Evolutionary conservation across 2,113 vertebrate genomes (phyloP).

Genomic region (Phocoena sinus): DNA sequence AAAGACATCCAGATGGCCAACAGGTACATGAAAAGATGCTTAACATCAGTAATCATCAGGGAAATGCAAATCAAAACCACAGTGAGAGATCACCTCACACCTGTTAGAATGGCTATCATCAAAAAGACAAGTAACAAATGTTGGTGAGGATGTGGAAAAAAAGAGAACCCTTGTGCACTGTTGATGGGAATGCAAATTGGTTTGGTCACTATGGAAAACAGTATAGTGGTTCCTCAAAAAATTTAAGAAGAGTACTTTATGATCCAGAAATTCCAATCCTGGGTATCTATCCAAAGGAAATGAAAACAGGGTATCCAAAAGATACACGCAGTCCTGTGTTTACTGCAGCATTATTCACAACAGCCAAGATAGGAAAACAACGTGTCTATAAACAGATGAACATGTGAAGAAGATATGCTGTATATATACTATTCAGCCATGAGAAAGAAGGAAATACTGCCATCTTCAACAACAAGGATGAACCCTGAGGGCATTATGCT

Average conservation of each 20-base stretch:
- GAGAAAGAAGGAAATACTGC: neutral
- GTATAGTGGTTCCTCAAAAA: neutral
- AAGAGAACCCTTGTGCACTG: neutral
- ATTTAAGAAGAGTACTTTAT: neutral
- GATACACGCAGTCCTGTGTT: neutral
- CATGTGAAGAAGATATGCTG: neutral
- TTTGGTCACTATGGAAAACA: neutral
- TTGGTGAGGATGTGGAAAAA: neutral
- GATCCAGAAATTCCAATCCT: neutral
- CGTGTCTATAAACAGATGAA: neutral
- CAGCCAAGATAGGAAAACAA: neutral
- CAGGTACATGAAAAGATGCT: neutral
- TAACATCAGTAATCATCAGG: neutral
- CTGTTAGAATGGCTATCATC: neutral
- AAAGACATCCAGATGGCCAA: neutral
- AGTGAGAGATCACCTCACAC: neutral
- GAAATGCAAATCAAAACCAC: neutral
- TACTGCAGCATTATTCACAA: neutral
- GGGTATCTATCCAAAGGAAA: neutral
- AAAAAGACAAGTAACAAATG: neutral
- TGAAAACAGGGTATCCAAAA: neutral
- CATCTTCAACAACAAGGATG: neutral
- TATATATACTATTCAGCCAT: neutral
- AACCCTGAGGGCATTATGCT: neutral
- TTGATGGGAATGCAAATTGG: neutral